Conservation (phyloP, 1,140 invertebrate species). For the Sycophila sp. region DNA sequence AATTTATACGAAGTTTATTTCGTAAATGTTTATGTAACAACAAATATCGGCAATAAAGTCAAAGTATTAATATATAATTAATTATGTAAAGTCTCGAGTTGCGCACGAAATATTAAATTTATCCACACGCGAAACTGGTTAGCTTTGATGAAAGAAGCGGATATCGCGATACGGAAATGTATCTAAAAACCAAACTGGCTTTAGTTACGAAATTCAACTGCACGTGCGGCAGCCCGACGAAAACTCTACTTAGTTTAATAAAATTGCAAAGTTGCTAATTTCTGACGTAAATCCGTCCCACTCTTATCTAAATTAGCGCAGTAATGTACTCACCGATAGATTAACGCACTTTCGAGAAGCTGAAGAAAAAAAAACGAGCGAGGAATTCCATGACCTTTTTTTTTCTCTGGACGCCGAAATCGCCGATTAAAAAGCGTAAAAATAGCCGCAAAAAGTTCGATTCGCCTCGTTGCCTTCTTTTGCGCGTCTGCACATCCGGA, state of each 20-base stretch:
- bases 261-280: too few species aligned
- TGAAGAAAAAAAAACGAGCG: neutral
- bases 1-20: too few species aligned
- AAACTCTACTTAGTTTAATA: slow-evolving; percentile 5
- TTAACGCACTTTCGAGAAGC: too few species aligned
- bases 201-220: neutral
- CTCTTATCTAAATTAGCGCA: too few species aligned
- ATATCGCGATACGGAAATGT: neutral
- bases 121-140: too few species aligned
- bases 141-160: neutral
- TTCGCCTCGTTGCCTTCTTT: slow-evolving; percentile 21
- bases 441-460: slow-evolving; percentile 4
- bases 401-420: neutral
- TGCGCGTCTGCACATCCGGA: slow-evolving; percentile 14
- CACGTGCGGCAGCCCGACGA: too few species aligned
- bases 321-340: neutral
- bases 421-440: slow-evolving; percentile 12
- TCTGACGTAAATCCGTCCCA: too few species aligned
- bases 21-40: too few species aligned
- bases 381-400: too few species aligned
- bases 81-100: too few species aligned
- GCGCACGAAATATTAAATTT: slow-evolving; percentile 14
- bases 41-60: too few species aligned
- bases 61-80: too few species aligned
- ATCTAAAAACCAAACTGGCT: neutral